These are phyloP conservation scores for Protophormia terraenovae DNA, from an alignment of 2,888 invertebrate genomes.

Conservation along the genomic window DNA sequence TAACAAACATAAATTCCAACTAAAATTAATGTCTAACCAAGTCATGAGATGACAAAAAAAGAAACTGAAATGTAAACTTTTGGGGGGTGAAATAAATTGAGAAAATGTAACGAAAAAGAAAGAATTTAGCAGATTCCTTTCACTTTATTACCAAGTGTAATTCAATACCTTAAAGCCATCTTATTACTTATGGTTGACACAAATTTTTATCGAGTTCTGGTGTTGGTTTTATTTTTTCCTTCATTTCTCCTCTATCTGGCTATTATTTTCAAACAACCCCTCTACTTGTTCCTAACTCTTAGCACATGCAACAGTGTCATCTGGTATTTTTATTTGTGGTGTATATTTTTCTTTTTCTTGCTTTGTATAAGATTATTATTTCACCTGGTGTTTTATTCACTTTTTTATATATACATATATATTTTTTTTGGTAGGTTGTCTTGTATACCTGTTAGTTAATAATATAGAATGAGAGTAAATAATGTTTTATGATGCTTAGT, in stretches of 20 bases:
- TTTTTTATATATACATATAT: not conserved
- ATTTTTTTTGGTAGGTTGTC: not conserved
- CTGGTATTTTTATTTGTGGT: slow-evolving; percentile 39
- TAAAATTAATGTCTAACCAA: slow-evolving; percentile 54
- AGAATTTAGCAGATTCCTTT: slow-evolving; percentile 24
- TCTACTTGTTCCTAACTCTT: not conserved
- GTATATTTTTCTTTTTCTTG: not conserved
- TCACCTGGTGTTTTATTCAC: slow-evolving; percentile 42
- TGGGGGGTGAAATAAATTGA: slow-evolving; percentile 3
- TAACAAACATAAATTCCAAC: slow-evolving; percentile 64
- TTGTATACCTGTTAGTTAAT: slow-evolving; percentile 45
- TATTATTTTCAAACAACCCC: not conserved
- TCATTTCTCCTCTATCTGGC: not conserved
- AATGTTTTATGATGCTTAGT: slow-evolving; percentile 44
- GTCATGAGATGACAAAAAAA: not conserved
- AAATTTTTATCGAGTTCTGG: slow-evolving; percentile 52
- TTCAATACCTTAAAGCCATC: slow-evolving; percentile 64
- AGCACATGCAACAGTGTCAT: slow-evolving; percentile 56
- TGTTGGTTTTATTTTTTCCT: slow-evolving; percentile 5
- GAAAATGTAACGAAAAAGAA: not conserved
- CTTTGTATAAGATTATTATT: slow-evolving; percentile 8
- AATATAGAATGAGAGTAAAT: slow-evolving; percentile 43
- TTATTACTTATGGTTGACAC: slow-evolving; percentile 62
- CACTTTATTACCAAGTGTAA: slow-evolving; percentile 56
- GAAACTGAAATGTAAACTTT: not conserved